Conservation (phyloP, 2,888 invertebrate genomes). For the Autographa gamma region DNA sequence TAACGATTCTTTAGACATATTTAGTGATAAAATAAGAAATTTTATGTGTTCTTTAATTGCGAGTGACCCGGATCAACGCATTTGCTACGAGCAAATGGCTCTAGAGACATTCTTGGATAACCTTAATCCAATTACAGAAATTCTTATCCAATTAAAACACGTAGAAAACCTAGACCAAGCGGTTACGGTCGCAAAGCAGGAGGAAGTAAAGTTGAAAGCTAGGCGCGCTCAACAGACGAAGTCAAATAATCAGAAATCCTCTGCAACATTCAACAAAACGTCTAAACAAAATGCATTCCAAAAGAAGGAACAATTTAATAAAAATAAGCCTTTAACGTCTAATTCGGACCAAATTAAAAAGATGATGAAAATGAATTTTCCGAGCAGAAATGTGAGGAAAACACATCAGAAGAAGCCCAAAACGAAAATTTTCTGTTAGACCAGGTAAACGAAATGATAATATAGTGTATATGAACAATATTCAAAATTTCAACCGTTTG, state of each 20-base stretch:
- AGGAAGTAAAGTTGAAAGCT: slow-evolving; percentile 40
- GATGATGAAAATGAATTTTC: not conserved
- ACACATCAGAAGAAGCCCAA: slow-evolving; percentile 5
- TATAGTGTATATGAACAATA: slow-evolving; percentile 41
- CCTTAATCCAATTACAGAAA: slow-evolving; percentile 49
- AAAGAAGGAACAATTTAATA: too few species aligned
- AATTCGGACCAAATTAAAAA: slow-evolving; percentile 8
- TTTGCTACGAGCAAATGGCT: slow-evolving; percentile 52
- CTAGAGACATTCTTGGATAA: slow-evolving; percentile 46
- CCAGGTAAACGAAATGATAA: slow-evolving; percentile 16
- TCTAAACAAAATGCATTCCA: too few species aligned
- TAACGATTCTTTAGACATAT: slow-evolving; percentile 15
- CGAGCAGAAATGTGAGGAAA: slow-evolving; percentile 6
- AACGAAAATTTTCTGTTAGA: slow-evolving; percentile 45
- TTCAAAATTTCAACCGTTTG: slow-evolving; percentile 28
- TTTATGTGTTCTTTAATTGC: slow-evolving; percentile 16
- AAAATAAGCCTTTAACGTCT: slow-evolving; percentile 6
- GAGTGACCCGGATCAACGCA: slow-evolving; percentile 16
- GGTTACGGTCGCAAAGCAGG: slow-evolving; percentile 50
- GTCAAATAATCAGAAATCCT: not conserved
- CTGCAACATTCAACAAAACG: too few species aligned
- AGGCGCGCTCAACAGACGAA: slow-evolving; percentile 14
- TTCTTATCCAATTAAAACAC: slow-evolving; percentile 39
- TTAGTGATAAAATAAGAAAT: slow-evolving; percentile 39
- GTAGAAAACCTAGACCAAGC: slow-evolving; percentile 47